A percentile compares a stretch with the other conserved stretches of the same genome.
phyloP scores from a whole-genome alignment of 2,888 invertebrate genomes.

The Tinea pellionella region DNA sequence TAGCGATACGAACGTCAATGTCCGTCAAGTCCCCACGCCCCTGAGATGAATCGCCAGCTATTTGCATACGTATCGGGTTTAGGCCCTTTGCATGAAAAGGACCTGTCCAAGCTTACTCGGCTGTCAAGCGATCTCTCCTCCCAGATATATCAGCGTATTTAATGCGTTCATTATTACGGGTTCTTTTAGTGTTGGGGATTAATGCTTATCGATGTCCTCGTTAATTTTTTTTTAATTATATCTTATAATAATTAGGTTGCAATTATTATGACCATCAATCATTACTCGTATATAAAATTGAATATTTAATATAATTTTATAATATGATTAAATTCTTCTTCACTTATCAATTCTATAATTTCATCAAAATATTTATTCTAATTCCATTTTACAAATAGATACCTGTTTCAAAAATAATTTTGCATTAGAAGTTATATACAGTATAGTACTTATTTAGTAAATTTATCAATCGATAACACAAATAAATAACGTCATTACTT shows the following conservation, averaged over 20 bases:
- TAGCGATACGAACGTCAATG: slow-evolving; percentile 44
- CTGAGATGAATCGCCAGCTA: slow-evolving; percentile 59
- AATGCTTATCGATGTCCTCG: slow-evolving; percentile 17
- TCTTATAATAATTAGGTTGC: too few species aligned
- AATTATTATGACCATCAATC: too few species aligned
- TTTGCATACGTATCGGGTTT: slow-evolving; percentile 61
- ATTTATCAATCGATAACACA: neutral
- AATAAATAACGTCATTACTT: slow-evolving; percentile 1
- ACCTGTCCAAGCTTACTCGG: slow-evolving; percentile 32
- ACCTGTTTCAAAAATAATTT: too few species aligned
- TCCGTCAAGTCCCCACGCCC: slow-evolving; percentile 63
- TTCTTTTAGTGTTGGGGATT: slow-evolving; percentile 31
- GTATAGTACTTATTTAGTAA: neutral
- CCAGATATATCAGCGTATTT: slow-evolving; percentile 60
- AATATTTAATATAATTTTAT: too few species aligned
- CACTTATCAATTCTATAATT: too few species aligned
- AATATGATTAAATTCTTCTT: too few species aligned
- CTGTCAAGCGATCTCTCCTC: slow-evolving; percentile 42
- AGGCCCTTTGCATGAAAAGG: slow-evolving; percentile 18
- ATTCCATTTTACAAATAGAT: too few species aligned
- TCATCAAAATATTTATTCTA: too few species aligned
- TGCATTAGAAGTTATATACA: too few species aligned
- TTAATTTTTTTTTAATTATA: neutral
- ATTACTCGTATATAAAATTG: too few species aligned
- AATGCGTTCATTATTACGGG: slow-evolving; percentile 60